phyloP scores from a whole-genome alignment of 2,797 vertebrate genomes.

The Sarcophilus harrisii region DNA sequence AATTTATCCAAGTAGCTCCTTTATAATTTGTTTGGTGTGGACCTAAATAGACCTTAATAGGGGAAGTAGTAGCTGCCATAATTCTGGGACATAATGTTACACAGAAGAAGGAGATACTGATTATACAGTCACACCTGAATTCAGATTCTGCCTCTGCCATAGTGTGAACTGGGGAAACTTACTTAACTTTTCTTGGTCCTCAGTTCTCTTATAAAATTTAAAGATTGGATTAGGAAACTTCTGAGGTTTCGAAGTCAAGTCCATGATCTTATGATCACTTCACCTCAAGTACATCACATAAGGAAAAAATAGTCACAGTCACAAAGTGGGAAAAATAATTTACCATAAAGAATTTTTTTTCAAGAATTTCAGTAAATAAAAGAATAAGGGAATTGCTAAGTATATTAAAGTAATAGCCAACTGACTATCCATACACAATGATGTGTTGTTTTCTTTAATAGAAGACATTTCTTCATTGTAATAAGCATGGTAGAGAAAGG shows the following conservation, averaged over 20 bases:
- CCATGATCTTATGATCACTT: not conserved
- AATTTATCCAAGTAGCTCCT: not conserved
- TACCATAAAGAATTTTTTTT: not conserved
- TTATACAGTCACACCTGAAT: not conserved
- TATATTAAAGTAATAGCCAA: not conserved
- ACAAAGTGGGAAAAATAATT: not conserved
- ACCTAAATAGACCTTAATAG: not conserved
- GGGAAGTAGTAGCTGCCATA: not conserved
- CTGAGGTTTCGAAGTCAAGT: not conserved
- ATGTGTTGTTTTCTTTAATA: not conserved
- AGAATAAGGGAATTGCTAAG: not conserved
- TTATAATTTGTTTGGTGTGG: not conserved
- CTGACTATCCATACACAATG: not conserved
- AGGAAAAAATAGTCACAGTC: not conserved
- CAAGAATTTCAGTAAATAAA: not conserved
- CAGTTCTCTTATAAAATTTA: not conserved
- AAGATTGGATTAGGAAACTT: not conserved
- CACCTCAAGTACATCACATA: not conserved
- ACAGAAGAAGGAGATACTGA: not conserved
- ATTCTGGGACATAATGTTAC: not conserved
- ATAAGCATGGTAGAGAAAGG: not conserved
- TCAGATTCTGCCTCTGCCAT: not conserved
- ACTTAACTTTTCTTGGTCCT: not conserved
- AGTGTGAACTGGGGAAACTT: not conserved
- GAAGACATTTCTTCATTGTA: not conserved